These are phyloP conservation scores for Chondrosia reniformis DNA, from an alignment of 37 sponge, comb jelly and placozoan genomes.

Conservation along the genomic window DNA sequence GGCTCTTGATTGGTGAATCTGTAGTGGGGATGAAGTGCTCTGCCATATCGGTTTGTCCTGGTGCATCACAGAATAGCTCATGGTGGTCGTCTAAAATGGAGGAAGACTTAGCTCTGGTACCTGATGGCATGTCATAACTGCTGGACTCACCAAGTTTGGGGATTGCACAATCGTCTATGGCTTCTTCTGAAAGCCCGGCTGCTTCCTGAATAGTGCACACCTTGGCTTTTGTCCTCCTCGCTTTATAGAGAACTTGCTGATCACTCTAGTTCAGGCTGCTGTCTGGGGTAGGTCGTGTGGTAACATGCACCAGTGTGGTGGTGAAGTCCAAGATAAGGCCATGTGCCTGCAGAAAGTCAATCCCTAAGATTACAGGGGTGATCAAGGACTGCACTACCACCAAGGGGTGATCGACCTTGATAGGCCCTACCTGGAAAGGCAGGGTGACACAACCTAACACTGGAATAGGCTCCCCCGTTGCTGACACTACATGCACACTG, in stretches of 20 bases:
- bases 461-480: conserved; percentile 20
- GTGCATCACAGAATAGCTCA: neutral
- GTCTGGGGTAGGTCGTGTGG: neutral
- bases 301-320: neutral
- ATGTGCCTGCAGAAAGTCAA: conserved; percentile 18
- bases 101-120: too few relatives aligned
- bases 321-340: neutral
- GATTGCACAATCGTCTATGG: conserved; percentile 36
- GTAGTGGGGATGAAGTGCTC: conserved; percentile 10
- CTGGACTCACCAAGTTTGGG: conserved; percentile 10
- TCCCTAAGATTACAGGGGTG: conserved; percentile 2
- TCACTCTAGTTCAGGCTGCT: neutral
- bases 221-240: too few relatives aligned
- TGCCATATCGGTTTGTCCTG: conserved; percentile 8
- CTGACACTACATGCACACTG: too few relatives aligned
- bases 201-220: too few relatives aligned
- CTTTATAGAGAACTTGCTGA: too few relatives aligned
- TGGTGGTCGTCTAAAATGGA: neutral
- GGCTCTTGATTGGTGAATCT: conserved; percentile 1
- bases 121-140: neutral
- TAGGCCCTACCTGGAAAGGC: neutral
- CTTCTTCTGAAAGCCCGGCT: conserved; percentile 8
- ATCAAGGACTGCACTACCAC: conserved; percentile 2
- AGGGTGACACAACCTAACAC: neutral
- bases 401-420: neutral